Evolutionary conservation across 2,797 vertebrate species (phyloP), one percentile per base, ranked within the genome.

Genomic region (Schizopygopsis malacanthus): DNA sequence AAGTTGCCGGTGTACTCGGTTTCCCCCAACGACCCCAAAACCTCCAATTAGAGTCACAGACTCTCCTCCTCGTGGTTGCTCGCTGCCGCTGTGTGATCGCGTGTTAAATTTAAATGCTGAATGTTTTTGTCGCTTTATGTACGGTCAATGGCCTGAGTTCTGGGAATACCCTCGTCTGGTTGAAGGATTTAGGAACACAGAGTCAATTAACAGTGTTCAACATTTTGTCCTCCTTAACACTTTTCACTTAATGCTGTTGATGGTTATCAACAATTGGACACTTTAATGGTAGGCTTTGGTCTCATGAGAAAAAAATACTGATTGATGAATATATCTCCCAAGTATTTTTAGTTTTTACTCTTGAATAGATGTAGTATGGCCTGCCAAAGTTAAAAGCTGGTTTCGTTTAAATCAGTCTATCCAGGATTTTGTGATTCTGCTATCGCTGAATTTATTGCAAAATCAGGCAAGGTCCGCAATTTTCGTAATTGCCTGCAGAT

Each of bases 21-120:
- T 61, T 13, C 71, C 86, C 70, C 45, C 59, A 76, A 69, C 37
- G 28, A 83, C 81, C 85, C 93, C 92, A 89, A 92, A 93, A 90
- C 92, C 92, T 91, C 93, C 92, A 94, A 92, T 95, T 93, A 93
- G 90, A 81, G 91, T 92, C 85, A 16, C 86, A 93, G 91, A 92
- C 92, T 92, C 92, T 92, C 92, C 90, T 81, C 91, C 91, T 91
- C 88, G 90, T 4, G 89, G 92, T 92, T 85, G 47, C 89, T 92
- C 89, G 4, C 18, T 59, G 18, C 67, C 33, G 25, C 88, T 87
- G 84, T 90, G 90, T 93, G 90, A 93, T 90, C 88, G 81, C 37
- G 90, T 85, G 90, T 90, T 92, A 92, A 94, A 94, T 94, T 94
- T 94, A 95, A 93, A 94, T 92, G 77, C 91, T 63, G 89, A 86